Conservation (phyloP, 2,113 vertebrate species). For the Hirundichthys speculiger region DNA sequence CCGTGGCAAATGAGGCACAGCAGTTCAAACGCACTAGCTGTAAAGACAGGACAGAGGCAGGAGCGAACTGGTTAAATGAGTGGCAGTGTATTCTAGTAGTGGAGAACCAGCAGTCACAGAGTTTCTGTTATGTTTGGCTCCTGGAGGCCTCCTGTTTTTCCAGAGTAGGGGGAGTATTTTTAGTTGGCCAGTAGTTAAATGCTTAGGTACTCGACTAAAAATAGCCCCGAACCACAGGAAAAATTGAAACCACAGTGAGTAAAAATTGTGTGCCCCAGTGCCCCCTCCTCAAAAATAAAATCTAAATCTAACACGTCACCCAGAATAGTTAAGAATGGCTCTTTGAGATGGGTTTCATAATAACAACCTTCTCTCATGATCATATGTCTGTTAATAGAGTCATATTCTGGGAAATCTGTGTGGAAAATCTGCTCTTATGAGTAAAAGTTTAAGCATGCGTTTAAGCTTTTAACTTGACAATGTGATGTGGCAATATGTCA, state of each 20-base stretch:
- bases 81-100: slow-evolving; percentile 65
- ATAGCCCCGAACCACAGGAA: slow-evolving; percentile 77
- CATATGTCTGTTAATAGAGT: slow-evolving; percentile 31
- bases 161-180: slow-evolving; percentile 76
- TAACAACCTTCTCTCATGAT: slow-evolving; percentile 22
- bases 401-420: slow-evolving; percentile 33
- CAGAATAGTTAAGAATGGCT: slow-evolving; percentile 56
- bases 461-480: slow-evolving; percentile 1
- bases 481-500: background rate
- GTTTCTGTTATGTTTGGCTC: slow-evolving; percentile 77
- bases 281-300: slow-evolving; percentile 53
- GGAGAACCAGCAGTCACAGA: slow-evolving; percentile 57
- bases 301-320: slow-evolving; percentile 69
- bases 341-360: slow-evolving; percentile 65
- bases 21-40: slow-evolving; percentile 48
- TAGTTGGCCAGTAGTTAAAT: slow-evolving; percentile 76
- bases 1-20: slow-evolving; percentile 45
- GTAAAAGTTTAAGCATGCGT: slow-evolving; percentile 5
- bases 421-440: slow-evolving; percentile 28
- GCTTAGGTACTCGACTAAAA: slow-evolving; percentile 76
- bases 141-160: slow-evolving; percentile 76
- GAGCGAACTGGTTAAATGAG: slow-evolving; percentile 60
- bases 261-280: slow-evolving; percentile 70
- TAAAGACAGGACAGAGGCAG: slow-evolving; percentile 58
- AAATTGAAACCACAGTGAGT: slow-evolving; percentile 71